Conservation (phyloP, 2,797 vertebrate species). For the Pteronotus mesoamericanus region DNA sequence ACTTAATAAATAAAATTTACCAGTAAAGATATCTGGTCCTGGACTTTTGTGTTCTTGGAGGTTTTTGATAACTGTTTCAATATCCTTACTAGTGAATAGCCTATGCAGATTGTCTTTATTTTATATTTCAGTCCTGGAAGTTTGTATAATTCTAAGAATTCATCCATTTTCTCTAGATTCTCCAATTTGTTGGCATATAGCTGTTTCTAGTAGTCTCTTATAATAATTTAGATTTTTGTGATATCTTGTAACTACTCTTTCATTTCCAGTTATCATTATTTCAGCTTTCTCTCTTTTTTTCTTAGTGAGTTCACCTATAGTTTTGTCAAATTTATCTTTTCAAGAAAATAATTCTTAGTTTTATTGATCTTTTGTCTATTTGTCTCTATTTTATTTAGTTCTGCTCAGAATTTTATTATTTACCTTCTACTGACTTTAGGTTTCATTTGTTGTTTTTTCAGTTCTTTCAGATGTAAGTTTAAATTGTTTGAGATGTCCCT, state of each 20-base stretch:
- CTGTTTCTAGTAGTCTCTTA: background rate
- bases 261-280: background rate
- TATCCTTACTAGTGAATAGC: background rate
- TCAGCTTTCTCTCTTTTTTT: background rate
- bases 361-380: background rate
- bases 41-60: background rate
- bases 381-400: background rate
- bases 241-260: background rate
- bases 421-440: background rate
- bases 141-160: background rate
- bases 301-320: background rate
- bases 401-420: background rate
- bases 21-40: background rate
- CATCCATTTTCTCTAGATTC: background rate
- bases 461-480: background rate
- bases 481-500: background rate
- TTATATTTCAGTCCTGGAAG: background rate
- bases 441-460: background rate
- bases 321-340: background rate
- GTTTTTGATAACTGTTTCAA: background rate
- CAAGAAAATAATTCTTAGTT: background rate
- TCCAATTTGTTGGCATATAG: background rate
- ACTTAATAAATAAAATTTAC: background rate
- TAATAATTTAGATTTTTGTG: background rate
- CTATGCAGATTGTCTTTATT: background rate